Conservation (phyloP, 2,888 invertebrate species). For the Iphiclides podalirius region DNA sequence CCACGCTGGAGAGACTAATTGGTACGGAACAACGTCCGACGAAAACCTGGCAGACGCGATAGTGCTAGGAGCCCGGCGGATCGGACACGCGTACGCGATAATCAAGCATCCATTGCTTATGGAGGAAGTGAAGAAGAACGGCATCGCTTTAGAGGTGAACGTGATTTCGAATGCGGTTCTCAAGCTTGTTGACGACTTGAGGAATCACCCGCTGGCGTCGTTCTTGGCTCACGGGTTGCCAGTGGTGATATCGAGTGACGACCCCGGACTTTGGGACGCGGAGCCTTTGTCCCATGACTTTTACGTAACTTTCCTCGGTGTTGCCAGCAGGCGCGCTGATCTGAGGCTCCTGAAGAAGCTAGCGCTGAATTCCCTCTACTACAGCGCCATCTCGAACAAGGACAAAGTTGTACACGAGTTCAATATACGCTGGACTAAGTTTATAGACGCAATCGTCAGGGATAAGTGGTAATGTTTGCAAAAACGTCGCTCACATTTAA, state of each 20-base stretch:
- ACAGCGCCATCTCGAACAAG: conserved; percentile 79
- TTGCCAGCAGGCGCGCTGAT: conserved; percentile 85
- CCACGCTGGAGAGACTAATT: conserved; percentile 91
- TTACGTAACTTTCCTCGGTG: conserved; percentile 88
- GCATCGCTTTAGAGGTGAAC: conserved; percentile 87
- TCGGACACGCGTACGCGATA: conserved; percentile 89
- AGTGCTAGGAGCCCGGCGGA: conserved; percentile 84
- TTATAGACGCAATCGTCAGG: conserved; percentile 50
- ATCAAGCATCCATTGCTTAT: conserved; percentile 85
- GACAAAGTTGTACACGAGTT: conserved; percentile 58
- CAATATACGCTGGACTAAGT: conserved; percentile 63
- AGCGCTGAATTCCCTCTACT: conserved; percentile 86
- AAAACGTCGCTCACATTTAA: too few relatives aligned
- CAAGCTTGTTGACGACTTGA: conserved; percentile 83
- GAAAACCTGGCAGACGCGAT: conserved; percentile 88
- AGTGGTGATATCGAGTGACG: conserved; percentile 87
- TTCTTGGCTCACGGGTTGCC: conserved; percentile 84
- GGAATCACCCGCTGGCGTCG: conserved; percentile 86
- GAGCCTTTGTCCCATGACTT: conserved; percentile 85
- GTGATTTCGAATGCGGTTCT: conserved; percentile 90
- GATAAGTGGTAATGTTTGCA: conserved; percentile 35
- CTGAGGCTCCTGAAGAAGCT: conserved; percentile 86
- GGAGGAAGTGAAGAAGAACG: conserved; percentile 75
- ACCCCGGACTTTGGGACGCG: conserved; percentile 88
- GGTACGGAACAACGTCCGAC: conserved; percentile 84